These are phyloP conservation scores for Ylistrum balloti DNA, from an alignment of 1,140 invertebrate species.

Conservation along the genomic window DNA sequence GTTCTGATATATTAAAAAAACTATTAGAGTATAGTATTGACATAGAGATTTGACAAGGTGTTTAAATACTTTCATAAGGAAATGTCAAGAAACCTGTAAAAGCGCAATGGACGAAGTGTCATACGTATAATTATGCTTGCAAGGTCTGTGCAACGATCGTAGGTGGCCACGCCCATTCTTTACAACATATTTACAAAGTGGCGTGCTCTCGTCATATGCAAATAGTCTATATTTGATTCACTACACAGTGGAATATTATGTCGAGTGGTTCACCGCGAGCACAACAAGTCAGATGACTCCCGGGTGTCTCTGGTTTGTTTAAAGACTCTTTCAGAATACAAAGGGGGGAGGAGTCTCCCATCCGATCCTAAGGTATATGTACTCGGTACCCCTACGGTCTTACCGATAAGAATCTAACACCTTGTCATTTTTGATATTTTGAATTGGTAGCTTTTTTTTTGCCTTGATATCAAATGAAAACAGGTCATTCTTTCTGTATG, in stretches of 20 bases:
- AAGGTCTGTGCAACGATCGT: background rate
- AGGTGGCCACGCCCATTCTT: background rate
- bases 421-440: constrained; percentile 40
- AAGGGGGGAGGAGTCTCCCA: background rate
- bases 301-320: constrained; percentile 32
- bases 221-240: constrained; percentile 36
- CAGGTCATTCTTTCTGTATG: background rate
- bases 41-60: constrained; percentile 33
- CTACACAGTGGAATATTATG: constrained; percentile 26
- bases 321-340: constrained; percentile 15
- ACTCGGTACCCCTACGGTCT: background rate
- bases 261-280: background rate
- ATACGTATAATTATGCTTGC: constrained; percentile 34
- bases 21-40: constrained; percentile 1
- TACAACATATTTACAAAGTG: constrained; percentile 11
- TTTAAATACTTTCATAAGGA: constrained; percentile 10
- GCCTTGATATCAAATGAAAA: constrained; percentile 9
- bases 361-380: constrained; percentile 19
- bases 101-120: constrained; percentile 28
- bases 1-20: constrained; percentile 10
- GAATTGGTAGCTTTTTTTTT: background rate
- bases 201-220: constrained; percentile 23
- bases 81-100: background rate
- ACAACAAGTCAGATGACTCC: background rate
- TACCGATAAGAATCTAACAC: constrained; percentile 29